Evolutionary conservation across 2,113 vertebrate genomes (phyloP), one percentile per base, ranked within the genome.

Genomic region (Serinus canaria): DNA sequence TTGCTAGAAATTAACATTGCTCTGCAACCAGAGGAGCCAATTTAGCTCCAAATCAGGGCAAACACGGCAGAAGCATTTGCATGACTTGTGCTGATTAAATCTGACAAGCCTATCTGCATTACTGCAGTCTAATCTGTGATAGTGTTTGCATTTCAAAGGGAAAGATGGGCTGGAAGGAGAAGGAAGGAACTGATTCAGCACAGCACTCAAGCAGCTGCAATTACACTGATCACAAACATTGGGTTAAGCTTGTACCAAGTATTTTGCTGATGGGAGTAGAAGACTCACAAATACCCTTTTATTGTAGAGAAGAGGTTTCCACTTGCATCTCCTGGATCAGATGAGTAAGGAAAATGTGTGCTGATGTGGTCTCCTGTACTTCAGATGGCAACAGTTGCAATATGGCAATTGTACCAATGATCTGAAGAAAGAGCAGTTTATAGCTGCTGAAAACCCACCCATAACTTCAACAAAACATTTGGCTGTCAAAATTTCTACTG

Each of bases 181-280:
- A 87, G 69, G 90, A 95, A 96, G 80, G 88, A 96, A 92, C 85
- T 96, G 93, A 96, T 89, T 96, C 94, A 97, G 93, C 92, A 94
- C 16, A 56, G 47, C 60, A 31, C 47, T 87, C n/a, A 21, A 55
- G 41, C 72, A 72, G 68, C 72, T 93, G 87, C 47, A 88, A 63
- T 96, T 96, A 86, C 60, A 83, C 62, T 77, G 79, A 90, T 90
- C 83, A 60, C 52, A 92, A 70, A 63, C 68, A 79, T 10, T 70
- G 83, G 90, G 74, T 82, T 94, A 69, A 84, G 73, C 37, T 72
- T 84, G 33, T 56, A 46, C 60, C 25, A 44, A 93, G 56, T 30
- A 63, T 80, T 94, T 90, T 95, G 90, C 88, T 96, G 88, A 95
- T 89, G 41, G 58, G 31, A 78, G 28, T 47, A 73, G 49, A 89